Conservation (phyloP, 1,140 invertebrate species). For the Rhagoletis zephyria region DNA sequence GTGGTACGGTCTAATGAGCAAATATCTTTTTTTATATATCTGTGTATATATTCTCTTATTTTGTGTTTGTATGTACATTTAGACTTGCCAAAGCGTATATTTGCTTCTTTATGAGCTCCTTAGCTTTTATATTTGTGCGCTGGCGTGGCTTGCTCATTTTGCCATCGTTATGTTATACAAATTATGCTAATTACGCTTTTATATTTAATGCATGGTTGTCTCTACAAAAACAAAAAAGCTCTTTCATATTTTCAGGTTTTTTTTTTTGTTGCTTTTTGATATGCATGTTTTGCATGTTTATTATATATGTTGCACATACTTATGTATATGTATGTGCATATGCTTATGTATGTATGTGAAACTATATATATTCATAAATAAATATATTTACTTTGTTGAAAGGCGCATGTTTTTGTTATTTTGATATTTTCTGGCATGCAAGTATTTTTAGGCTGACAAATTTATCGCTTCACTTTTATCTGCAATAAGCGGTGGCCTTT, state of each 20-base stretch:
- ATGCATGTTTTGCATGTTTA: too few species aligned
- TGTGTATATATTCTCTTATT: too few species aligned
- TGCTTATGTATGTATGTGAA: too few species aligned
- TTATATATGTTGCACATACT: too few species aligned
- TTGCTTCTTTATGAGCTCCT: neutral
- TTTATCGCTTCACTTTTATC: neutral
- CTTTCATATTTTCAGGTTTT: neutral
- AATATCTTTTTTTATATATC: too few species aligned
- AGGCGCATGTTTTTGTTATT: too few species aligned
- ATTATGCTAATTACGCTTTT: slow-evolving; percentile 46
- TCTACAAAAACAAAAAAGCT: slow-evolving; percentile 14
- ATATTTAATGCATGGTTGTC: slow-evolving; percentile 29
- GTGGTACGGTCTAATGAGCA: too few species aligned
- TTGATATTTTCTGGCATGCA: neutral
- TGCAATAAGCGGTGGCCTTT: neutral
- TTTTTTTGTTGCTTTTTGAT: slow-evolving; percentile 8
- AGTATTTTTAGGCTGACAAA: neutral
- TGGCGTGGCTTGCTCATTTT: neutral
- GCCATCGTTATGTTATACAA: neutral
- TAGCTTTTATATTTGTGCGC: slow-evolving; percentile 9
- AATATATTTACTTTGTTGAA: too few species aligned
- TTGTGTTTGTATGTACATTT: neutral
- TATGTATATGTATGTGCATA: too few species aligned
- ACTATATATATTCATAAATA: too few species aligned
- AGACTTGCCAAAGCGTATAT: neutral